These are phyloP conservation scores for Bombus affinis DNA, from an alignment of 1,140 invertebrate species.

Conservation along the genomic window DNA sequence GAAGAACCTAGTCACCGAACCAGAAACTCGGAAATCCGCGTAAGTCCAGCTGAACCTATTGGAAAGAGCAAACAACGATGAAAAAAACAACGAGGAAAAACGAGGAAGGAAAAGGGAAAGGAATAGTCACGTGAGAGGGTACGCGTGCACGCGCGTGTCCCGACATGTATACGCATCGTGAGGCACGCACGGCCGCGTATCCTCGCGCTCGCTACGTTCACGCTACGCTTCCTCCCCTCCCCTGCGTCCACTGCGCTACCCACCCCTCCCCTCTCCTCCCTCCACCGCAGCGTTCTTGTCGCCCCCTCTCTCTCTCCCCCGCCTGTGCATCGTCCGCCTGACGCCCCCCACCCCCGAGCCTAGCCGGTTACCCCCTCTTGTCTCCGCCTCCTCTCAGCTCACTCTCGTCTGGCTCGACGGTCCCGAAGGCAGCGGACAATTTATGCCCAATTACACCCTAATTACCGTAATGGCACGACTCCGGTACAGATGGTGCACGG, in stretches of 20 bases:
- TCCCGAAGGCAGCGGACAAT: conserved; percentile 62
- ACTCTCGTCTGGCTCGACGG: conserved; percentile 8
- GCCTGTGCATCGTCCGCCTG: conserved; percentile 34
- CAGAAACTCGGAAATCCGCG: not conserved
- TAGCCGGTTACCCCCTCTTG: conserved; percentile 34
- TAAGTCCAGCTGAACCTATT: not conserved
- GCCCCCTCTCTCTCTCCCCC: not conserved
- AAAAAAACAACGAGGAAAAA: not conserved
- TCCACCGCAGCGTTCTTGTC: not conserved
- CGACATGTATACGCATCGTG: conserved; percentile 52
- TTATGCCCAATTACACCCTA: conserved; percentile 75
- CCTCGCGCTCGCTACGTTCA: conserved; percentile 43
- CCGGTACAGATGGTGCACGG: conserved; percentile 68
- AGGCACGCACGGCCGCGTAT: conserved; percentile 47
- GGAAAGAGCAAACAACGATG: not conserved
- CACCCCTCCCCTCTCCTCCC: not conserved
- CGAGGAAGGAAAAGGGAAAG: not conserved
- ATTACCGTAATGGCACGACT: conserved; percentile 74
- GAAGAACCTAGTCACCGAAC: no score
- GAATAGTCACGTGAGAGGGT: conserved; percentile 29
- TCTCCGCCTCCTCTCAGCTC: conserved; percentile 45
- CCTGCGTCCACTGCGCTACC: conserved; percentile 5
- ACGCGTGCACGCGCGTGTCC: conserved; percentile 57
- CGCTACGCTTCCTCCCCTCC: conserved; percentile 41
- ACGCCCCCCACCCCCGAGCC: conserved; percentile 9